These are phyloP conservation scores for Sisor rabdophorus DNA, from an alignment of 2,113 vertebrate genomes.

Conservation along the genomic window DNA sequence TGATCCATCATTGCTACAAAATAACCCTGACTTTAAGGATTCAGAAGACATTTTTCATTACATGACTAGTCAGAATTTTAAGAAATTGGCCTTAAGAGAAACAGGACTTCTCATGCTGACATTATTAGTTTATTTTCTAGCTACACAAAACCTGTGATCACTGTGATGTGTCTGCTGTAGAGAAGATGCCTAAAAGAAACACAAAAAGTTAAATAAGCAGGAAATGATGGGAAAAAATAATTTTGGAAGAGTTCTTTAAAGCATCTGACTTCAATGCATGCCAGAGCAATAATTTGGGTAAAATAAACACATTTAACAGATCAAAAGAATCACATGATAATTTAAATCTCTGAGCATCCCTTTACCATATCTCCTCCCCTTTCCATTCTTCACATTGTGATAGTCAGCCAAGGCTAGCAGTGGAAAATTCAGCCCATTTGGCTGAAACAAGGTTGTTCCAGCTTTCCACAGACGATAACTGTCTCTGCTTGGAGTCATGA, in stretches of 20 bases:
- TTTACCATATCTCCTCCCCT: constrained; percentile 28
- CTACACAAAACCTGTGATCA: constrained; percentile 18
- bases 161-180: constrained; percentile 21
- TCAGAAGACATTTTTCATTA: constrained; percentile 8
- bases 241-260: constrained; percentile 21
- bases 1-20: neutral
- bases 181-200: constrained; percentile 22
- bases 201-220: constrained; percentile 14
- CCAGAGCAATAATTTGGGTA: neutral
- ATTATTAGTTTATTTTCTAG: constrained; percentile 1
- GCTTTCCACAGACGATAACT: constrained; percentile 28
- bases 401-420: constrained; percentile 30
- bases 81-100: constrained; percentile 5
- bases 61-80: constrained; percentile 15
- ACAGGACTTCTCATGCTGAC: constrained; percentile 11
- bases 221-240: neutral
- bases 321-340: constrained; percentile 7
- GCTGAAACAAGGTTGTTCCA: constrained; percentile 22
- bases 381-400: constrained; percentile 38
- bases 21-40: constrained; percentile 16
- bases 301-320: constrained; percentile 24
- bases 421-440: constrained; percentile 33
- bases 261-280: neutral
- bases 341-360: constrained; percentile 1
- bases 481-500: constrained; percentile 12